A percentile compares a stretch with the other conserved stretches of the same genome.
Conservation (phyloP, 2,113 vertebrate genomes). For the Scomber colias region DNA sequence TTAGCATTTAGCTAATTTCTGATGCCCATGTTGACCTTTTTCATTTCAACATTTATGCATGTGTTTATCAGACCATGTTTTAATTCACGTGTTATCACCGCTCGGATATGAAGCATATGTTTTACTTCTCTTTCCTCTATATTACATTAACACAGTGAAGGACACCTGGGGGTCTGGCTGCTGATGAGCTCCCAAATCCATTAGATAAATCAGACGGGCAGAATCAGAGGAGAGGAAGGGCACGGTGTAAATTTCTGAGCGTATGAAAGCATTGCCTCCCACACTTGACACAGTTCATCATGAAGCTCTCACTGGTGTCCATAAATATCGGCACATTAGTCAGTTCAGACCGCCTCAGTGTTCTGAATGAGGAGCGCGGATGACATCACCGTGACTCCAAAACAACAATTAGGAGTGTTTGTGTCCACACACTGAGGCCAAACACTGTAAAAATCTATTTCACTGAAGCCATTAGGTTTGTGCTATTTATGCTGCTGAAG, state of each 20-base stretch:
- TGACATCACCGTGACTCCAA: constrained; percentile 44
- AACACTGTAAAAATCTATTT: constrained; percentile 6
- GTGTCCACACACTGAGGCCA: constrained; percentile 34
- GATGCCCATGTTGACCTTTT: not conserved
- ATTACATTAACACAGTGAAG: constrained; percentile 37
- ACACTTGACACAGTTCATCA: constrained; percentile 74
- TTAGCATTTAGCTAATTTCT: not conserved
- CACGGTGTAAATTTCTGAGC: constrained; percentile 53
- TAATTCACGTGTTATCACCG: constrained; percentile 1
- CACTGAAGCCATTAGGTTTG: constrained; percentile 12
- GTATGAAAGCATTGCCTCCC: constrained; percentile 60
- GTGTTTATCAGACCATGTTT: not conserved
- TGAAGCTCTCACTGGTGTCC: constrained; percentile 51
- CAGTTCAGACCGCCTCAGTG: constrained; percentile 50
- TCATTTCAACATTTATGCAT: not conserved
- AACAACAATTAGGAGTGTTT: constrained; percentile 28
- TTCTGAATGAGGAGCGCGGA: constrained; percentile 46
- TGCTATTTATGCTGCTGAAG: constrained; percentile 13
- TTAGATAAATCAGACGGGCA: constrained; percentile 64
- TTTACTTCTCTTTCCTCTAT: constrained; percentile 13
- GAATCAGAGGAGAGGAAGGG: constrained; percentile 52
- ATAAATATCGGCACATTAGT: constrained; percentile 70
- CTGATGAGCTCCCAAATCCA: constrained; percentile 46
- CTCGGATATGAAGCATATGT: constrained; percentile 36
- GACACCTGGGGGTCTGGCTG: constrained; percentile 21